Evolutionary conservation across 2,113 vertebrate species (phyloP).

Genomic region (Echinops telfairi): DNA sequence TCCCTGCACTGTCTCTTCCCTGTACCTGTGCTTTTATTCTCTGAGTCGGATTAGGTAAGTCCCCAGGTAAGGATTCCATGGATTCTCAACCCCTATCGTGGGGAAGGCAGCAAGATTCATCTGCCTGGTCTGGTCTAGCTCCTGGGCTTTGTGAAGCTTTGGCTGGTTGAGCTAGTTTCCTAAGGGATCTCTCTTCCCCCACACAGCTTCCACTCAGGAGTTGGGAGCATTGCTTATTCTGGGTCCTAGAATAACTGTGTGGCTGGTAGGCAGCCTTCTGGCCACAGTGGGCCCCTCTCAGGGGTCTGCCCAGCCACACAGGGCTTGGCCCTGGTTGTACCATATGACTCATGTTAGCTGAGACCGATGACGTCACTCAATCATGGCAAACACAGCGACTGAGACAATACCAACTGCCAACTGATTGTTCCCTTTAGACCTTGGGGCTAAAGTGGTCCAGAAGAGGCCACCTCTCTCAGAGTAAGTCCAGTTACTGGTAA

Average conservation of each 20-base stretch:
- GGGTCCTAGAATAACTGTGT: background rate
- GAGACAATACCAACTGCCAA: background rate
- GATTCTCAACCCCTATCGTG: background rate
- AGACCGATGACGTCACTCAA: background rate
- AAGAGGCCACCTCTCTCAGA: background rate
- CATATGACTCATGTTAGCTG: background rate
- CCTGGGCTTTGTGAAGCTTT: background rate
- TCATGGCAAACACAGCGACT: background rate
- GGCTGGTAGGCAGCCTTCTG: fast-evolving
- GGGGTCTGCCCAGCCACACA: background rate
- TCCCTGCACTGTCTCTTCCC: background rate
- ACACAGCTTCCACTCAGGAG: background rate
- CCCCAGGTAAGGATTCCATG: background rate
- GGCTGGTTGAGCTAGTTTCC: background rate
- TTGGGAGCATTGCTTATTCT: background rate
- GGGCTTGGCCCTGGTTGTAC: too few relatives aligned
- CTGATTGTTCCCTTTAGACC: background rate
- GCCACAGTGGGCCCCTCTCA: background rate
- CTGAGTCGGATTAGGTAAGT: background rate
- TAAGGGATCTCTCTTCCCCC: background rate
- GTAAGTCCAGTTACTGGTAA: background rate
- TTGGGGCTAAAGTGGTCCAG: background rate
- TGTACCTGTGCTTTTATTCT: background rate
- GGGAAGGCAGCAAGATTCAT: background rate
- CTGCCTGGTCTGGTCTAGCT: background rate